These are phyloP conservation scores for Drosophila leonis DNA, from an alignment of 2,888 invertebrate genomes.

Conservation along the genomic window DNA sequence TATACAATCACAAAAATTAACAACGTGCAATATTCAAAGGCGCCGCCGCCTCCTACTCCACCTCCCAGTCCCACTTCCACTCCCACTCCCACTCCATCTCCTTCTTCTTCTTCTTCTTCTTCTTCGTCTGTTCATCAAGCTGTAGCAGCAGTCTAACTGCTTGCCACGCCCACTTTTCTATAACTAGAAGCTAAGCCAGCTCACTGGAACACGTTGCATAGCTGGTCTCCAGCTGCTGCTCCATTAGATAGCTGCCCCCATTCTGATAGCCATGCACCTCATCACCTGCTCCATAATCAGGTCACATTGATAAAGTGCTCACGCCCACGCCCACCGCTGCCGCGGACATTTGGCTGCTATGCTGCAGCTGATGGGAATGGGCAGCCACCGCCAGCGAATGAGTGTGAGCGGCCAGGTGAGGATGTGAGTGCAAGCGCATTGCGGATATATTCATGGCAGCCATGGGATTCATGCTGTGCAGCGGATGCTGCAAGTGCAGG, in stretches of 20 bases:
- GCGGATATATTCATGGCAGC: slow-evolving; percentile 84
- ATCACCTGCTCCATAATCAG: slow-evolving; percentile 61
- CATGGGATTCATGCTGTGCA: slow-evolving; percentile 84
- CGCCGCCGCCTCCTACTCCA: slow-evolving; percentile 33
- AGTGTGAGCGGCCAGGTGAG: slow-evolving; percentile 84
- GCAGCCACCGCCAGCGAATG: slow-evolving; percentile 80
- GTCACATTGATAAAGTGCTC: slow-evolving; percentile 83
- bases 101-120: background rate
- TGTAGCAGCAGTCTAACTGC: slow-evolving; percentile 66
- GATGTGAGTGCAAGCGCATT: slow-evolving; percentile 87
- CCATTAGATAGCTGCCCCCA: slow-evolving; percentile 37
- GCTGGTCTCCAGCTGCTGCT: slow-evolving; percentile 40
- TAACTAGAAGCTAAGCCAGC: slow-evolving; percentile 32
- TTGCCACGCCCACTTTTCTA: slow-evolving; percentile 10
- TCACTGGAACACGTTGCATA: slow-evolving; percentile 69
- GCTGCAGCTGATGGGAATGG: slow-evolving; percentile 80
- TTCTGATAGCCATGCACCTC: slow-evolving; percentile 14
- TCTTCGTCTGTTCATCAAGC: background rate
- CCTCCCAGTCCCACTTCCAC: slow-evolving; percentile 1
- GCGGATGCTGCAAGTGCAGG: slow-evolving; percentile 82
- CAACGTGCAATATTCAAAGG: slow-evolving; percentile 81
- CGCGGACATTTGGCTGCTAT: slow-evolving; percentile 81
- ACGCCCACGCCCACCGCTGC: slow-evolving; percentile 70
- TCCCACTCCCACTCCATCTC: background rate
- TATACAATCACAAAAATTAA: slow-evolving; percentile 84